Conservation (phyloP, 2,113 vertebrate species). For the Rhinoptilus africanus region DNA sequence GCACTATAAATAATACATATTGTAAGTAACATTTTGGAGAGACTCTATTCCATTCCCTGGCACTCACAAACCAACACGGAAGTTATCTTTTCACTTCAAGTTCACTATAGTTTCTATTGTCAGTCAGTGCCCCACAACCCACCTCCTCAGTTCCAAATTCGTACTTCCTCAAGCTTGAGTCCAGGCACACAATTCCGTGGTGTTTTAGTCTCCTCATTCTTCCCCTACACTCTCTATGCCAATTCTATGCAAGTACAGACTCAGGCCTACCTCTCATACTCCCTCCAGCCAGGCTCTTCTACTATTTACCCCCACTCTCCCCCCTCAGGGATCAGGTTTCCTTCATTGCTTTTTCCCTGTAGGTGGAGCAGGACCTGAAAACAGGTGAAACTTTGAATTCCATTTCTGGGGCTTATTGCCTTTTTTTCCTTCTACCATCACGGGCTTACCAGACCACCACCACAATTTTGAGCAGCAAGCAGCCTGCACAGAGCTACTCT, state of each 20-base stretch:
- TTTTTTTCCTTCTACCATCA: neutral
- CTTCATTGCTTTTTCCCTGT: neutral
- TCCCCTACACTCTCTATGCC: neutral
- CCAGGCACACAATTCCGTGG: fast-evolving
- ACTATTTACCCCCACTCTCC: neutral
- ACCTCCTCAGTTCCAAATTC: neutral
- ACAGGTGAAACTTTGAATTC: neutral
- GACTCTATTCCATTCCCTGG: neutral
- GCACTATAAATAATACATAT: neutral
- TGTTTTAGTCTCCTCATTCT: neutral
- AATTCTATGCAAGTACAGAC: neutral
- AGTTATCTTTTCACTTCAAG: neutral
- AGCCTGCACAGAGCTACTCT: neutral
- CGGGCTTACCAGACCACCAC: neutral
- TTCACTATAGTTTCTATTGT: neutral
- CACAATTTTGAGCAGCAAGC: neutral
- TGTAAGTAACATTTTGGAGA: neutral
- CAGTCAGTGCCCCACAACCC: neutral
- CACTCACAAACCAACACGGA: fast-evolving
- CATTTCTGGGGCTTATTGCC: fast-evolving
- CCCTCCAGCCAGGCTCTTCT: neutral
- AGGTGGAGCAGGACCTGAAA: neutral
- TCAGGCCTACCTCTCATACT: neutral
- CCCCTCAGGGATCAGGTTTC: neutral
- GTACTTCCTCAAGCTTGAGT: neutral